A percentile compares a stretch with the other conserved stretches of the same genome.
phyloP scores from a whole-genome alignment of 2,113 vertebrate genomes.

The Orcinus orca region DNA sequence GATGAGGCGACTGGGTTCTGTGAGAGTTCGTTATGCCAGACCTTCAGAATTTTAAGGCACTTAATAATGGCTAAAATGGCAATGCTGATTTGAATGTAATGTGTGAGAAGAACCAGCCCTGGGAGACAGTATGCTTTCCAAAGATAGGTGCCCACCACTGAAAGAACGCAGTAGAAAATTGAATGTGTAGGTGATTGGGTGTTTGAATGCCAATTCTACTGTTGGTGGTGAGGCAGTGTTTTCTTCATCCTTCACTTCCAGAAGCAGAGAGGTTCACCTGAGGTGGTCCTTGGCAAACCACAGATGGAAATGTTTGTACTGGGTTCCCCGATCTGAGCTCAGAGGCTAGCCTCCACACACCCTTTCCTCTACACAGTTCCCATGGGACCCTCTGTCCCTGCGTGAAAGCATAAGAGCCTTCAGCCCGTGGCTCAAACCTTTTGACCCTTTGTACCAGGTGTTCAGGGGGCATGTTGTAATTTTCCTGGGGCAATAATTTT shows the following conservation, averaged over 20 bases:
- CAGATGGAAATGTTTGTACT: not conserved
- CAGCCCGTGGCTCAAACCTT: not conserved
- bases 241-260: not conserved
- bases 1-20: not conserved
- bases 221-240: not conserved
- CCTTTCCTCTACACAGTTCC: not conserved
- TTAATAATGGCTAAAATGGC: not conserved
- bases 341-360: fast-evolving
- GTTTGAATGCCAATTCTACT: fast-evolving
- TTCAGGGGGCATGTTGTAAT: not conserved
- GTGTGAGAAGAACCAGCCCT: not conserved
- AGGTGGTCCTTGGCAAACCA: not conserved
- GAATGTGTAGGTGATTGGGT: not conserved
- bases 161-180: not conserved
- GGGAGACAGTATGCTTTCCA: not conserved
- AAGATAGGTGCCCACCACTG: not conserved
- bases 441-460: no score
- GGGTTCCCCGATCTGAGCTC: not conserved
- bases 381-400: not conserved
- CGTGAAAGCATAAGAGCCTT: not conserved
- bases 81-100: not conserved
- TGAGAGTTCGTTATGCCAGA: not conserved
- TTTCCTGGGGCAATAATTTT: not conserved
- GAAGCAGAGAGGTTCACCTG: not conserved
- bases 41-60: not conserved